These are phyloP conservation scores for Eulemur mongoz DNA, from an alignment of 2,797 vertebrate species.

Conservation along the genomic window DNA sequence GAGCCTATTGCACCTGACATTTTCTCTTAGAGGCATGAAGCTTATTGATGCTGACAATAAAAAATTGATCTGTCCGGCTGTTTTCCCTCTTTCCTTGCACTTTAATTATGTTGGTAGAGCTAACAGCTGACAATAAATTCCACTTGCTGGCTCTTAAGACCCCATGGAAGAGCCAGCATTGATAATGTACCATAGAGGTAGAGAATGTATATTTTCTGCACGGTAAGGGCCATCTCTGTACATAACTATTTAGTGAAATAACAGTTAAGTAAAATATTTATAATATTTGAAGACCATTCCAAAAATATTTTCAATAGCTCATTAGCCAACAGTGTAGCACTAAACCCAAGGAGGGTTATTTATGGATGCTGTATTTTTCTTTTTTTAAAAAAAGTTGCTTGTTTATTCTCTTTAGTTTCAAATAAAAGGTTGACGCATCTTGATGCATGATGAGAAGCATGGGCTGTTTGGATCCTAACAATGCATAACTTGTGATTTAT, in stretches of 20 bases:
- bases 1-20: conserved; percentile 73
- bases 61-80: conserved; percentile 73
- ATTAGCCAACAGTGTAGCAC: conserved; percentile 70
- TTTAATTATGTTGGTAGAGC: conserved; percentile 80
- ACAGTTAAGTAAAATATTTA: conserved; percentile 60
- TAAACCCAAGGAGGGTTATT: conserved; percentile 55
- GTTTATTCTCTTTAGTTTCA: conserved; percentile 75
- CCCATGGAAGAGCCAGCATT: conserved; percentile 61
- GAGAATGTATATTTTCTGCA: conserved; percentile 72
- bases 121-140: conserved; percentile 73
- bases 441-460: conserved; percentile 82
- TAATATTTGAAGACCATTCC: conserved; percentile 61
- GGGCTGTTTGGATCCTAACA: conserved; percentile 71
- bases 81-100: conserved; percentile 81
- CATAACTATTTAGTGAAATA: conserved; percentile 72
- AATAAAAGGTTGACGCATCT: conserved; percentile 73
- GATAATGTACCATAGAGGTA: conserved; percentile 73
- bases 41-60: conserved; percentile 55
- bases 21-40: conserved; percentile 67
- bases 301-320: conserved; percentile 69
- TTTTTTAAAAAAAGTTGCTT: conserved; percentile 71
- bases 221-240: conserved; percentile 72
- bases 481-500: conserved; percentile 27
- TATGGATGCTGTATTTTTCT: conserved; percentile 59
- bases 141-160: conserved; percentile 9